A percentile compares a stretch with the other conserved stretches of the same genome.
Evolutionary conservation across 2,888 invertebrate species (phyloP).

Genomic region (Girardia tigrina): DNA sequence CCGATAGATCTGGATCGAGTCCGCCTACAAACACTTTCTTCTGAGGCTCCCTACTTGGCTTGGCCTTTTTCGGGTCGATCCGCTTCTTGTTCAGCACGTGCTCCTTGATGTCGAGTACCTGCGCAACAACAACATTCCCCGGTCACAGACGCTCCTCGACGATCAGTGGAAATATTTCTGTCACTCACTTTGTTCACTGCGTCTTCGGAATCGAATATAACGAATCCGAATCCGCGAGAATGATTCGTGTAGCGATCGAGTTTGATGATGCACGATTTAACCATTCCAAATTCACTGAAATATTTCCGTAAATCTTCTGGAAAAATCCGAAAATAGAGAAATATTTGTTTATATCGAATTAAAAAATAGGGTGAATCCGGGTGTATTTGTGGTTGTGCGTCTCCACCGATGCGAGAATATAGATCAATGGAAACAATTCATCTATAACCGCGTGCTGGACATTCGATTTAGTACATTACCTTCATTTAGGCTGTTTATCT

Average conservation of each 20-base stretch:
- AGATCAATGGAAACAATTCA: no score
- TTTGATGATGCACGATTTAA: conserved; percentile 23
- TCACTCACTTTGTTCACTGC: conserved; percentile 13
- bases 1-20: conserved; percentile 73
- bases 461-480: no score
- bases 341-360: no score
- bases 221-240: conserved; percentile 21
- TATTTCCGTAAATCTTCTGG: conserved; percentile 11
- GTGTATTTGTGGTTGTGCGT: no score
- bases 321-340: neutral
- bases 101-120: conserved; percentile 41
- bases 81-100: conserved; percentile 85
- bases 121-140: no score
- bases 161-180: no score
- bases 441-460: no score
- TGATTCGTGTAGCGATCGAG: conserved; percentile 21
- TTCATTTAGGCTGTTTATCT: no score
- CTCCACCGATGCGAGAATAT: no score
- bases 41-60: conserved; percentile 64
- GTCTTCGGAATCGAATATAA: conserved; percentile 24
- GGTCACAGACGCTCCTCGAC: no score
- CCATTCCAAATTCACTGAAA: conserved; percentile 14
- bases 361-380: no score
- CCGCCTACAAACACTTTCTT: conserved; percentile 87
- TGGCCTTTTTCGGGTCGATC: conserved; percentile 86